Percentiles rank a stretch among this genome's conserved stretches.
phyloP scores from a whole-genome alignment of 1,140 invertebrate species.

The Zaprionus lachaisei region DNA sequence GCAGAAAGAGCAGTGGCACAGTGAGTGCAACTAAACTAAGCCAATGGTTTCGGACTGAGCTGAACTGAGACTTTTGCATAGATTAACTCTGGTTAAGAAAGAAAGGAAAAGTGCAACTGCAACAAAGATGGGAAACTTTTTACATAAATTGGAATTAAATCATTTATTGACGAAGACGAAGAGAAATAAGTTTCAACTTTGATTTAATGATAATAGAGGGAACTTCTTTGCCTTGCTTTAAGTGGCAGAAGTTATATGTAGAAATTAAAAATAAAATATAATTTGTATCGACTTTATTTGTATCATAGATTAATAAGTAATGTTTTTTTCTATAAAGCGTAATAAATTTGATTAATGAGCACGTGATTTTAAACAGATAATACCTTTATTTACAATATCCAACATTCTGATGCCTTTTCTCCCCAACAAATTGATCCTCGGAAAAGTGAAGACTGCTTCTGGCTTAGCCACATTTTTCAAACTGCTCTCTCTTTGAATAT shows the following conservation, averaged over 20 bases:
- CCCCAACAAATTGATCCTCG: too few species aligned
- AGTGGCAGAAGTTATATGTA: not conserved
- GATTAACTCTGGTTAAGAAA: conserved; percentile 14
- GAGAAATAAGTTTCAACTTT: not conserved
- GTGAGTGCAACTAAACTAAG: conserved; percentile 19
- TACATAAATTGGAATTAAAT: conserved; percentile 22
- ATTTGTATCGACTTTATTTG: not conserved
- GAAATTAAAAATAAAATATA: not conserved
- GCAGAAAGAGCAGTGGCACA: not conserved
- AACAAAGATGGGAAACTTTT: conserved; percentile 10
- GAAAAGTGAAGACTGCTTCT: not conserved
- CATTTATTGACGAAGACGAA: conserved; percentile 4
- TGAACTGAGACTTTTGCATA: conserved; percentile 10
- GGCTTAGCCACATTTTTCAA: not conserved
- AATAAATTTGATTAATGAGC: too few species aligned
- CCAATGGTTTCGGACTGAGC: not conserved
- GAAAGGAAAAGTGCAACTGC: conserved; percentile 26
- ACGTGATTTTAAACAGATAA: too few species aligned
- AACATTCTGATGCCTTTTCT: too few species aligned
- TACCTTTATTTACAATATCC: too few species aligned
- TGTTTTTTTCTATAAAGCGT: too few species aligned
- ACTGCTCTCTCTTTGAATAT: not conserved
- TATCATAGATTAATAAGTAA: too few species aligned
- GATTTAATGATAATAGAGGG: not conserved
- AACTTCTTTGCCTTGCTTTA: not conserved